These are phyloP conservation scores for Crepidodera aurea DNA, from an alignment of 2,888 invertebrate species.

Conservation along the genomic window DNA sequence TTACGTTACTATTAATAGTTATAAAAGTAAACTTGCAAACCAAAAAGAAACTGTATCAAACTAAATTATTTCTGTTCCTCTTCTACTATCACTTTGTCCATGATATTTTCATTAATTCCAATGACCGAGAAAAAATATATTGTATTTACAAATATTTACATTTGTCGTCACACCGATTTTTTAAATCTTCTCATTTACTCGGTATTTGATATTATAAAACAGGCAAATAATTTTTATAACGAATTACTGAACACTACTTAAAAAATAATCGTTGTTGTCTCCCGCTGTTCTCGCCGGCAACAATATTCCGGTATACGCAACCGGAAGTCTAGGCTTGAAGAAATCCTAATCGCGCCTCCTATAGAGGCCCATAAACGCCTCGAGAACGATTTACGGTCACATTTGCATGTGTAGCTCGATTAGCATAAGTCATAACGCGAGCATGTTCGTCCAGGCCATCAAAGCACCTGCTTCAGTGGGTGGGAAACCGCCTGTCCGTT, in stretches of 20 bases:
- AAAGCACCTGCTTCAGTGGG: slow-evolving; percentile 41
- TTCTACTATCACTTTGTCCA: too few species aligned
- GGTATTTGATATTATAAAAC: too few species aligned
- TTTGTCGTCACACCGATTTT: too few species aligned
- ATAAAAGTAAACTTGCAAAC: too few species aligned
- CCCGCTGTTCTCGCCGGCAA: slow-evolving; percentile 14
- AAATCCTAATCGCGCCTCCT: slow-evolving; percentile 43
- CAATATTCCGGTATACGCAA: slow-evolving; percentile 29
- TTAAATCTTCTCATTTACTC: too few species aligned
- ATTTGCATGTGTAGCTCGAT: slow-evolving; percentile 42
- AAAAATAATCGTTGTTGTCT: slow-evolving; percentile 3
- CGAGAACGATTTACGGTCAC: slow-evolving; percentile 42
- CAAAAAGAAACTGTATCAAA: too few species aligned
- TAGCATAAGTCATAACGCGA: slow-evolving; percentile 45
- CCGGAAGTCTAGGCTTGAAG: slow-evolving; percentile 37
- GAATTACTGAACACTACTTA: neutral
- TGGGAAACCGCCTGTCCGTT: slow-evolving; percentile 31
- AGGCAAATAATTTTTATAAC: neutral
- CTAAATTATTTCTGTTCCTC: too few species aligned
- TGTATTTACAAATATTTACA: too few species aligned
- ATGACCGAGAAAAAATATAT: too few species aligned
- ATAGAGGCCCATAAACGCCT: slow-evolving; percentile 40
- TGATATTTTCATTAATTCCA: too few species aligned
- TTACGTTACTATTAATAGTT: too few species aligned
- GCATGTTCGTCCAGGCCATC: slow-evolving; percentile 27